Percentiles rank a stretch among this genome's conserved stretches.
Conservation (phyloP, 2,113 vertebrate genomes). For the Larimichthys crocea region DNA sequence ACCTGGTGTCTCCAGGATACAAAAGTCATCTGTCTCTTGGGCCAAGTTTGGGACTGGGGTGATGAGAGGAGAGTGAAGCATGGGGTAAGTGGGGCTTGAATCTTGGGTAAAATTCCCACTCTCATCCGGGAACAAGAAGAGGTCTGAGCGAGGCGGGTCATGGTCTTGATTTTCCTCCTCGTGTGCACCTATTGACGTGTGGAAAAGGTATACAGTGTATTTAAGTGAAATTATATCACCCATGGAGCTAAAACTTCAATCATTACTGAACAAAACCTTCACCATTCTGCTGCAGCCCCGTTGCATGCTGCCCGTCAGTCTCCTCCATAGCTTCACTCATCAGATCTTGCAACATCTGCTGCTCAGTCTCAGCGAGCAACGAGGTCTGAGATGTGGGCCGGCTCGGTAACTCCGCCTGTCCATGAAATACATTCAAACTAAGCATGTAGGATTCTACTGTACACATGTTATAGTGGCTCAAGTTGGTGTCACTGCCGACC, state of each 20-base stretch:
- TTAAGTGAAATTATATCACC: not conserved
- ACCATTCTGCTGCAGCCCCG: slow-evolving; percentile 86
- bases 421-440: slow-evolving; percentile 27
- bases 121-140: slow-evolving; percentile 98
- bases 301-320: slow-evolving; percentile 84
- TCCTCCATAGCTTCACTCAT: slow-evolving; percentile 99
- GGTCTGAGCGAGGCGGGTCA: slow-evolving; percentile 91
- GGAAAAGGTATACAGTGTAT: not conserved
- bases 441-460: not conserved
- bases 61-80: slow-evolving; percentile 89
- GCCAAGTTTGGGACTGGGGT: slow-evolving; percentile 82
- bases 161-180: slow-evolving; percentile 84
- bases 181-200: slow-evolving; percentile 81
- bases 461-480: not conserved
- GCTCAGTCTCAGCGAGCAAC: slow-evolving; percentile 92
- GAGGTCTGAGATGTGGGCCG: slow-evolving; percentile 82
- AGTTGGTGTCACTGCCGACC: slow-evolving; percentile 76
- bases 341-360: slow-evolving; percentile 94
- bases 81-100: slow-evolving; percentile 85
- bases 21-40: slow-evolving; percentile 94
- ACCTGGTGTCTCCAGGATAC: slow-evolving; percentile 95
- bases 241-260: not conserved
- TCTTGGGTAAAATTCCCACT: slow-evolving; percentile 91
- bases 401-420: slow-evolving; percentile 84
- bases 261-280: slow-evolving; percentile 6